phyloP scores from a whole-genome alignment of 2,888 invertebrate genomes.

The Calameuta filiformis region DNA sequence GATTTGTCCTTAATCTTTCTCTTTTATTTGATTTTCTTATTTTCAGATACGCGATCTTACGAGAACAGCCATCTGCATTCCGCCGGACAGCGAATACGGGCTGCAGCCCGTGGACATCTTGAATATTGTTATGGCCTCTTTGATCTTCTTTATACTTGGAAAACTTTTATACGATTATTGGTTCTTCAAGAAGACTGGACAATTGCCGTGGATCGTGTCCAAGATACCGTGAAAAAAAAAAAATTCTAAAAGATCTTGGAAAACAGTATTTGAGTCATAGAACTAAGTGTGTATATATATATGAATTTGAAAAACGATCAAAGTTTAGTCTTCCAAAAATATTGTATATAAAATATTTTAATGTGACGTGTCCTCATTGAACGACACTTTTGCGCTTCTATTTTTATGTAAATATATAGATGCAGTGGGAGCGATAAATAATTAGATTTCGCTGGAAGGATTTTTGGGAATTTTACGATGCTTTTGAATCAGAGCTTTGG shows the following conservation, averaged over 20 bases:
- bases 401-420: not conserved
- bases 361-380: not conserved
- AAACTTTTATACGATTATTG: constrained; percentile 87
- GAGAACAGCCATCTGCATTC: constrained; percentile 76
- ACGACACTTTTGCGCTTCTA: not conserved
- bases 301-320: not conserved
- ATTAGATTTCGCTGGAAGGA: not conserved
- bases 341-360: not conserved
- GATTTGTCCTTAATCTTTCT: not conserved
- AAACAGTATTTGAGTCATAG: constrained; percentile 2
- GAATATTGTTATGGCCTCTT: constrained; percentile 75
- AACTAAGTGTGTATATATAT: not conserved
- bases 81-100: constrained; percentile 67
- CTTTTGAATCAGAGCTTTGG: constrained; percentile 7
- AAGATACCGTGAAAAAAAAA: constrained; percentile 73
- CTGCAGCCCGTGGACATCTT: constrained; percentile 79
- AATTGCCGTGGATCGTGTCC: constrained; percentile 85
- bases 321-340: not conserved
- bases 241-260: constrained; percentile 7
- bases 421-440: not conserved
- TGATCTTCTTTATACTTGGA: constrained; percentile 78
- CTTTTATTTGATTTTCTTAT: not conserved
- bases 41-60: constrained; percentile 77
- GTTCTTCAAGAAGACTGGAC: constrained; percentile 81
- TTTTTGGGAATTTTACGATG: not conserved